Evolutionary conservation across 1,140 invertebrate species (phyloP).

Genomic region (Diuraphis noxia): DNA sequence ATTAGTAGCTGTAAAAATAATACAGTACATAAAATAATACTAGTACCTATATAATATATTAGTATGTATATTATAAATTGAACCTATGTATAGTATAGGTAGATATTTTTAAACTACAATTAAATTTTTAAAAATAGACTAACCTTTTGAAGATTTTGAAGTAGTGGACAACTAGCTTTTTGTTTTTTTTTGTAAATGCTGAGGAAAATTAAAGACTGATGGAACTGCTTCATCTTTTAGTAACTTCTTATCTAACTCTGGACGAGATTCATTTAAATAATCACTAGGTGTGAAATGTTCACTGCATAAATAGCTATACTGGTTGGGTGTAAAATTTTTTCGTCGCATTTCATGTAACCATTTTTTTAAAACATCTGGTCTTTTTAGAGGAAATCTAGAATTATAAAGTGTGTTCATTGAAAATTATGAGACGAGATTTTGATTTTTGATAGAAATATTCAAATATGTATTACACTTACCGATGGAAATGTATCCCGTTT

Average conservation of each 20-base stretch:
- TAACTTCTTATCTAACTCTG: neutral
- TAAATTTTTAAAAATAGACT: neutral
- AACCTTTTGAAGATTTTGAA: neutral
- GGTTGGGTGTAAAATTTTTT: neutral
- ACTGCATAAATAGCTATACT: slow-evolving; percentile 1
- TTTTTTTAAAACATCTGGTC: neutral
- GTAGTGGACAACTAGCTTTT: neutral
- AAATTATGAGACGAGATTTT: neutral
- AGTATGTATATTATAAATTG: no score
- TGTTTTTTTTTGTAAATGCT: neutral
- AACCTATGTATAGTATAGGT: no score
- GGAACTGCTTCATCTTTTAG: neutral
- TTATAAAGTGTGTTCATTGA: neutral
- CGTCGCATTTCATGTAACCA: neutral
- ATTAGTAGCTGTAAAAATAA: no score
- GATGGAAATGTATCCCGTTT: slow-evolving; percentile 9
- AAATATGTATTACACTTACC: neutral
- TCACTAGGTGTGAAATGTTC: neutral
- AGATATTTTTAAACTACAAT: no score
- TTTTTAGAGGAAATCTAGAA: slow-evolving; percentile 2
- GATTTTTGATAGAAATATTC: neutral
- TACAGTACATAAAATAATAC: no score
- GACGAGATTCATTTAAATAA: slow-evolving; percentile 21
- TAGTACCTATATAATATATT: no score
- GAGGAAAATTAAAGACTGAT: neutral